Conservation (phyloP, 2,888 invertebrate species). For the Lasioglossum calceatum region DNA sequence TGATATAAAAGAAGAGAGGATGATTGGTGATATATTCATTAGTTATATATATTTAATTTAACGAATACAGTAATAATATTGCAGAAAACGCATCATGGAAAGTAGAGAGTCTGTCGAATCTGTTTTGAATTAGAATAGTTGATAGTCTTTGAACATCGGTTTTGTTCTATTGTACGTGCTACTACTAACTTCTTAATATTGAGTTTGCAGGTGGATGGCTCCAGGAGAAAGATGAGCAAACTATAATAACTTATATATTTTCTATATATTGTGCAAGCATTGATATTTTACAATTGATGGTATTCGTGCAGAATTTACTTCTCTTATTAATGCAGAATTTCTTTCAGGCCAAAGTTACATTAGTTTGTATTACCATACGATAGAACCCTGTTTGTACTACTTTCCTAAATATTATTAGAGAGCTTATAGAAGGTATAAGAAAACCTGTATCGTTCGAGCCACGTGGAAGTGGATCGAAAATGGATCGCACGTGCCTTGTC, state of each 20-base stretch:
- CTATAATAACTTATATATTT: slow-evolving; percentile 60
- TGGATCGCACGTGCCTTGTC: slow-evolving; percentile 49
- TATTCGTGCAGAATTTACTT: slow-evolving; percentile 41
- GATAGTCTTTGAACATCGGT: slow-evolving; percentile 59
- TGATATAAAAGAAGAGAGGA: not conserved
- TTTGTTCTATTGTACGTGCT: slow-evolving; percentile 38
- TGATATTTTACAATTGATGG: slow-evolving; percentile 71
- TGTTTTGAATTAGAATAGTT: slow-evolving; percentile 20
- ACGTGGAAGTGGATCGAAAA: slow-evolving; percentile 52
- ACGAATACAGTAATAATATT: not conserved
- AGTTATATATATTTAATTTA: not conserved
- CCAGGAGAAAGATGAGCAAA: slow-evolving; percentile 69
- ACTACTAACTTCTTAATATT: slow-evolving; percentile 76
- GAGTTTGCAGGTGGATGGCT: slow-evolving; percentile 81
- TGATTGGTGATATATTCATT: not conserved
- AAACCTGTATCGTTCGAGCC: slow-evolving; percentile 56
- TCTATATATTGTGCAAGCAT: slow-evolving; percentile 52
- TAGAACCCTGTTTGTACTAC: slow-evolving; percentile 59
- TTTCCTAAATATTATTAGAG: slow-evolving; percentile 63
- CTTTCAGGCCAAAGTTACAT: slow-evolving; percentile 71
- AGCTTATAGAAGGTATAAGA: slow-evolving; percentile 70
- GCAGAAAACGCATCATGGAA: not conserved
- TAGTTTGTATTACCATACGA: slow-evolving; percentile 60
- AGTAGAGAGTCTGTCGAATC: not conserved
- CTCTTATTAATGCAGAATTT: slow-evolving; percentile 68